Evolutionary conservation across 1,140 invertebrate species (phyloP).

Genomic region (Lepidurus couesii): DNA sequence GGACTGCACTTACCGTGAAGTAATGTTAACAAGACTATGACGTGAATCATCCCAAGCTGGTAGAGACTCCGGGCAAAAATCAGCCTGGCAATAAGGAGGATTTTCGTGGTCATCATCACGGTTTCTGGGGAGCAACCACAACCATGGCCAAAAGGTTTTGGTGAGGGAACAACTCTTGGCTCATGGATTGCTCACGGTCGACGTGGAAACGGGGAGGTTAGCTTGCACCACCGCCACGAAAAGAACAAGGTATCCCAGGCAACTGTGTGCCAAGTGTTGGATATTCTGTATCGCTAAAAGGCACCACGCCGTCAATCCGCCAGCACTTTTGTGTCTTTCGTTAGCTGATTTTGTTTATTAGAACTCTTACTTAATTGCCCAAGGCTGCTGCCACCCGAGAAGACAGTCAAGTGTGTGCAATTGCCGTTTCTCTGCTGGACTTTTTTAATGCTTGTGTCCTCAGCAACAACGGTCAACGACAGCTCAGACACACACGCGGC

Average conservation of each 20-base stretch:
- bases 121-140: slow-evolving; percentile 7
- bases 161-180: background rate
- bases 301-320: background rate
- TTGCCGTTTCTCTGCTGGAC: background rate
- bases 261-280: background rate
- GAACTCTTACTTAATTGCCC: background rate
- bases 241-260: background rate
- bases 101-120: background rate
- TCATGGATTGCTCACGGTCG: background rate
- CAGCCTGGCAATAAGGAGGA: background rate
- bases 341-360: background rate
- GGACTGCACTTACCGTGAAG: background rate
- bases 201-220: background rate
- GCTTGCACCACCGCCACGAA: background rate
- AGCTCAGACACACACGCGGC: background rate
- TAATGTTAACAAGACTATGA: background rate
- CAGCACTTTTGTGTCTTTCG: background rate
- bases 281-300: background rate
- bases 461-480: background rate
- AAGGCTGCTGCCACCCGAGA: background rate
- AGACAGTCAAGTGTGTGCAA: slow-evolving; percentile 16
- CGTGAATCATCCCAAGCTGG: background rate
- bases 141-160: slow-evolving; percentile 1
- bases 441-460: background rate
- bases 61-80: background rate